Conservation (phyloP, 2,888 invertebrate species). For the Drosophila eohydei region DNA sequence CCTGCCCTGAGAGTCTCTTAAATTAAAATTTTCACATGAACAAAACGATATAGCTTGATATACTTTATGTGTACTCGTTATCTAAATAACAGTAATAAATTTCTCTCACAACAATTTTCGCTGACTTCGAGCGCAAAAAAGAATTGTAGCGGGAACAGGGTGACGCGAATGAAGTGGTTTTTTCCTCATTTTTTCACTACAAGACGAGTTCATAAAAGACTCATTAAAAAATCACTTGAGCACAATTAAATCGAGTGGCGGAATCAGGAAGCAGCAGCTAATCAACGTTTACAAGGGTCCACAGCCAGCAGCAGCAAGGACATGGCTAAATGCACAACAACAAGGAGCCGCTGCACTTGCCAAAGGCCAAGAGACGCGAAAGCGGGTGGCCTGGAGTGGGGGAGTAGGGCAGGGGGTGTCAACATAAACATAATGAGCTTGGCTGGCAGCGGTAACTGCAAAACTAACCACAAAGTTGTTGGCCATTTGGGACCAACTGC, state of each 20-base stretch:
- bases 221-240: conserved; percentile 79
- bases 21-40: neutral
- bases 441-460: conserved; percentile 44
- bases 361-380: neutral
- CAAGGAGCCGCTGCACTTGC: conserved; percentile 57
- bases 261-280: conserved; percentile 63
- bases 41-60: neutral
- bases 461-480: conserved; percentile 79
- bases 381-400: neutral
- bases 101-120: neutral
- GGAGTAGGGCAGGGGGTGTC: neutral
- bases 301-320: conserved; percentile 52
- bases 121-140: neutral
- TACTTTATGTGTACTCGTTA: neutral
- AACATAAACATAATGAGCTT: conserved; percentile 74
- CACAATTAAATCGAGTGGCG: conserved; percentile 72
- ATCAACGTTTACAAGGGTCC: conserved; percentile 74
- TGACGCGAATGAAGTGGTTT: conserved; percentile 33
- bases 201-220: conserved; percentile 71
- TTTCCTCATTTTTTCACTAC: conserved; percentile 22
- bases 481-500: conserved; percentile 63
- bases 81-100: conserved; percentile 1
- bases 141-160: neutral
- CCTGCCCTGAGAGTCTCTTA: neutral
- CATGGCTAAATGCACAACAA: conserved; percentile 61